A percentile compares a stretch with the other conserved stretches of the same genome.
These are phyloP conservation scores for Echinarachnius parma DNA, from an alignment of 53 echinoderm and acorn worm genomes.

Conservation along the genomic window DNA sequence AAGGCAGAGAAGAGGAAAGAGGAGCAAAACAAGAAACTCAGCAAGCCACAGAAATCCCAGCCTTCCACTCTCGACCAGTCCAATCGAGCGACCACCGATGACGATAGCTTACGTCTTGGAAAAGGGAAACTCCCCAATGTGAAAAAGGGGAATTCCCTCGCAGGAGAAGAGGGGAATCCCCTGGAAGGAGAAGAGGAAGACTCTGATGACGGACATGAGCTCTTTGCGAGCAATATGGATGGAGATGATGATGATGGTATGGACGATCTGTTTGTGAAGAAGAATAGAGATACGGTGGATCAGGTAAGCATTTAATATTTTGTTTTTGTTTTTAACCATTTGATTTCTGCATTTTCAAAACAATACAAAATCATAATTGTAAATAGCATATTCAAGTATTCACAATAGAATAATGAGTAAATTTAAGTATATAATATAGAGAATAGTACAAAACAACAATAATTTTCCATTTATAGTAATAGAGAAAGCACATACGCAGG, in stretches of 20 bases:
- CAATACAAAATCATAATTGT: no score
- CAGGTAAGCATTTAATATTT: no score
- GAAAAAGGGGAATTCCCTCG: conserved; percentile 12
- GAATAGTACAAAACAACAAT: no score
- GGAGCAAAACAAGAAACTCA: conserved; percentile 33
- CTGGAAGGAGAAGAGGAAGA: conserved; percentile 17
- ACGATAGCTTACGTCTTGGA: no score
- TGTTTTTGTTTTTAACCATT: no score
- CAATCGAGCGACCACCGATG: conserved; percentile 15
- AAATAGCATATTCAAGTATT: no score
- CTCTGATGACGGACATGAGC: not conserved
- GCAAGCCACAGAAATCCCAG: not conserved
- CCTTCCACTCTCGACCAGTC: not conserved
- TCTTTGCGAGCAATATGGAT: not conserved
- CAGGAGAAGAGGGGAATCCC: conserved; percentile 29
- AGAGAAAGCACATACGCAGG: no score
- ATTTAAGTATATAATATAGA: no score
- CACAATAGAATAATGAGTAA: no score
- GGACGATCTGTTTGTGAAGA: conserved; percentile 31
- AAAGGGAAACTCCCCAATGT: conserved; percentile 27
- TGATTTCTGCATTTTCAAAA: no score
- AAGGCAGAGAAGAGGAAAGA: conserved; percentile 75
- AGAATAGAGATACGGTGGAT: not conserved
- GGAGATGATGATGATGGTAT: conserved; percentile 36
- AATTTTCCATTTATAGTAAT: no score